These are phyloP conservation scores for Sarcophaga carnaria DNA, from an alignment of 2,888 invertebrate genomes.

Conservation along the genomic window DNA sequence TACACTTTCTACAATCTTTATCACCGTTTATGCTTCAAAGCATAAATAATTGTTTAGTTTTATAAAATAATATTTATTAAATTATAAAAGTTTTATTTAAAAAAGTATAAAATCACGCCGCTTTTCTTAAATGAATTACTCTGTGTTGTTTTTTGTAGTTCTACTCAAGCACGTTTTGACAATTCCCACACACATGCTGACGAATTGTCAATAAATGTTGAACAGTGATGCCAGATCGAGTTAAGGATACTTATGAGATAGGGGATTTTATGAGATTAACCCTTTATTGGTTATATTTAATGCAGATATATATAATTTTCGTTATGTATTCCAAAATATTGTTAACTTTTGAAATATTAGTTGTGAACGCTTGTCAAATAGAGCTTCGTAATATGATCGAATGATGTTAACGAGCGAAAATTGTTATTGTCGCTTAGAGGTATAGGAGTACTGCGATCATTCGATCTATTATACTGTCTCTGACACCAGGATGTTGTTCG, in stretches of 20 bases:
- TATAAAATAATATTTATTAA: constrained; percentile 33
- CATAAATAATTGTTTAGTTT: constrained; percentile 1
- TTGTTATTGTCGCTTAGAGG: too few species aligned
- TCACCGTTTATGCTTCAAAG: not conserved
- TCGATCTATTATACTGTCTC: too few species aligned
- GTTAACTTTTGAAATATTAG: too few species aligned
- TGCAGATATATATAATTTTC: too few species aligned
- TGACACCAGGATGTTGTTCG: too few species aligned
- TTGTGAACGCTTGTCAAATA: too few species aligned
- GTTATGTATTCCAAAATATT: too few species aligned
- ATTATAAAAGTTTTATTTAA: constrained; percentile 13
- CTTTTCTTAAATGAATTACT: not conserved
- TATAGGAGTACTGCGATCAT: too few species aligned
- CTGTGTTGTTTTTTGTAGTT: constrained; percentile 23
- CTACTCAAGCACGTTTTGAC: constrained; percentile 62
- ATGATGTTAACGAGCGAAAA: too few species aligned
- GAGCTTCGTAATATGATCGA: too few species aligned
- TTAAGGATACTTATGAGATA: not conserved
- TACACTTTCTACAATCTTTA: not conserved
- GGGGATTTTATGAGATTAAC: not conserved
- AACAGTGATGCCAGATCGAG: not conserved
- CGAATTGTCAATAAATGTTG: constrained; percentile 25
- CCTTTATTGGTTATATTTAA: not conserved
- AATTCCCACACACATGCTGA: constrained; percentile 54
- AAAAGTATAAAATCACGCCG: constrained; percentile 42